Conservation (phyloP, 2,888 invertebrate genomes). For the Rhaphigaster nebulosa region DNA sequence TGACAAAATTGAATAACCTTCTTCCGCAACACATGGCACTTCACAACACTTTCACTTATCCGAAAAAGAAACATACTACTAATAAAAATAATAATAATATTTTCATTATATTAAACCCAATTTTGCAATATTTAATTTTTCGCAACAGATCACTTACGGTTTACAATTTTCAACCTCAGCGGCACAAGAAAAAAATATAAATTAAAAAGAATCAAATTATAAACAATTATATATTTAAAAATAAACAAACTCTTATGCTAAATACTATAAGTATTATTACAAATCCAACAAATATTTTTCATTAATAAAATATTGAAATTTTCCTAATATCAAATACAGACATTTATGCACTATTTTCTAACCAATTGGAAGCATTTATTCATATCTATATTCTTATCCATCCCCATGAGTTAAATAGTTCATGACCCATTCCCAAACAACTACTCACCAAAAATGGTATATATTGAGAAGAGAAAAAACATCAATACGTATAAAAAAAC, state of each 20-base stretch:
- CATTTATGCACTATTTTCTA: background rate
- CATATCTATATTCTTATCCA: background rate
- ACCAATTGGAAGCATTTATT: background rate
- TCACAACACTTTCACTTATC: slow-evolving; percentile 43
- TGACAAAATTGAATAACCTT: slow-evolving; percentile 31
- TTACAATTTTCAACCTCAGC: background rate
- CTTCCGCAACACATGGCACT: slow-evolving; percentile 51
- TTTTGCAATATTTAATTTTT: background rate
- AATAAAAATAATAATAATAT: background rate
- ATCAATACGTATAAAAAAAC: background rate
- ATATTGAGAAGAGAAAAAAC: background rate
- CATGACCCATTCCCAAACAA: background rate
- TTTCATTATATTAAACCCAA: background rate
- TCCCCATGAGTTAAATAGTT: background rate
- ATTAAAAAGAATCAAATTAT: background rate
- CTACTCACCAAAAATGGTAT: background rate
- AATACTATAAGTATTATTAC: background rate
- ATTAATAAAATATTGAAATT: background rate
- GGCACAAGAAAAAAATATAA: background rate
- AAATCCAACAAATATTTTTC: background rate
- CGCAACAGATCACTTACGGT: background rate
- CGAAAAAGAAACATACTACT: background rate
- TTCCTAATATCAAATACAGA: background rate
- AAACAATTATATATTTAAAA: background rate
- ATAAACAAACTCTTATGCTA: background rate